Base-by-base conservation (phyloP, 2,113 vertebrate genomes). In the Paramisgurnus dabryanus region DNA sequence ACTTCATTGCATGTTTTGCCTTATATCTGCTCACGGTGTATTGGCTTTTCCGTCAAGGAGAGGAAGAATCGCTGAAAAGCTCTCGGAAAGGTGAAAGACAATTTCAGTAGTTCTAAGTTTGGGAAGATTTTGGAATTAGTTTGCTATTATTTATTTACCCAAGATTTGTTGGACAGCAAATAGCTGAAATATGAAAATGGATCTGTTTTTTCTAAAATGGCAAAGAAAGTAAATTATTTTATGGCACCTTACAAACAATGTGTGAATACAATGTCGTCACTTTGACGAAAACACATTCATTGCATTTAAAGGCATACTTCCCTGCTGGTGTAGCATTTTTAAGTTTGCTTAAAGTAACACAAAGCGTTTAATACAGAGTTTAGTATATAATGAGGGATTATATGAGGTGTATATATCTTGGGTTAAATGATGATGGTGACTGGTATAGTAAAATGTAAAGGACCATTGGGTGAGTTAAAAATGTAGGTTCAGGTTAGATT, bases 1-100 rank as follows among this genome's bases (percentile, higher is more conserved):
- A 98, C 89, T 94, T 99, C 79, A 91, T 95, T 60, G 94, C 95
- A 74, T 97, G 95, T 83, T 94, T 97, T 83, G 91, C 90, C 0
- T 93, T 98, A 63, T 98, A 97, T 78, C 78, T 98, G 76, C 91
- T 96, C 72, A 95, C 95, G 43, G 81, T 97, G 83, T 94, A 92
- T 66, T 97, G 96, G 95, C 88, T 99, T 2, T 96, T 88, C 69
- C 92, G 87, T 2, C 92, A 94, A 89, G 86, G 87, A 67, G 89
- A 92, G 68, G 91, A 76, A 86, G 90, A 88, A 83, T 88, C 86
- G 49, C 92, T 76, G 87, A 93, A 91, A 94, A 93, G 80, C 57
- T 80, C 78, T 73, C 81, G 7, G 67, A 64, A 67, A 63, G 50
- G 58, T 3, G 84, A 66, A 86, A 79, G 40, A 73, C 40, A 43